phyloP scores from a whole-genome alignment of 2,797 vertebrate genomes.

The Mallotus villosus region DNA sequence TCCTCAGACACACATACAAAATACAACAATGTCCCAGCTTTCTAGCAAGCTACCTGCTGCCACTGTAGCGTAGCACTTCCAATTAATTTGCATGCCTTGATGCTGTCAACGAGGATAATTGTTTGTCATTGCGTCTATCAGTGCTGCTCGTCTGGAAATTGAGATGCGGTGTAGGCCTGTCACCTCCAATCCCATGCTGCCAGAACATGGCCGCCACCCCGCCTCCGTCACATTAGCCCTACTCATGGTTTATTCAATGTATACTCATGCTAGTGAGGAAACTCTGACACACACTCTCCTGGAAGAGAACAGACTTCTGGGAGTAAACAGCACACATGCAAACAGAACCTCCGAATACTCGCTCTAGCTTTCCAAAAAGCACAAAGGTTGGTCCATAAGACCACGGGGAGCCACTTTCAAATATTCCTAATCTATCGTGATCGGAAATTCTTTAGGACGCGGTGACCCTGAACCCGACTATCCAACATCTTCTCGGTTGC shows the following conservation, averaged over 20 bases:
- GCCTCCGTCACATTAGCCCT: conserved; percentile 33
- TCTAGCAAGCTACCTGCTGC: conserved; percentile 57
- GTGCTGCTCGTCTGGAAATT: conserved; percentile 52
- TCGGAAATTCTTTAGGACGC: too few relatives aligned
- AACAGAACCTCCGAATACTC: not conserved
- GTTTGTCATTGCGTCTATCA: conserved; percentile 76
- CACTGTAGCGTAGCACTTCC: conserved; percentile 67
- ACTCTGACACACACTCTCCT: not conserved
- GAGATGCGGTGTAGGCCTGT: conserved; percentile 56
- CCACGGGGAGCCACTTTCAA: too few relatives aligned
- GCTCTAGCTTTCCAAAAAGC: not conserved
- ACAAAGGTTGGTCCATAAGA: too few relatives aligned
- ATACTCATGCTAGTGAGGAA: conserved; percentile 8
- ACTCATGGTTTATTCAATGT: conserved; percentile 23
- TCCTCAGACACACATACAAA: too few relatives aligned
- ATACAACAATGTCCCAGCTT: too few relatives aligned
- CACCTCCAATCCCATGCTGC: conserved; percentile 58
- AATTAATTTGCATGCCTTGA: conserved; percentile 81
- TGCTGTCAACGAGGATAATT: conserved; percentile 78
- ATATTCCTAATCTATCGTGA: too few relatives aligned
- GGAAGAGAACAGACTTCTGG: not conserved
- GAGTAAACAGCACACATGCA: not conserved
- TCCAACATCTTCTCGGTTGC: too few relatives aligned
- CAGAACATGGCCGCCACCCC: conserved; percentile 35
- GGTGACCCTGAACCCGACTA: too few relatives aligned